Conservation (phyloP, 2,797 vertebrate species). For the Pseudochaenichthys georgianus region DNA sequence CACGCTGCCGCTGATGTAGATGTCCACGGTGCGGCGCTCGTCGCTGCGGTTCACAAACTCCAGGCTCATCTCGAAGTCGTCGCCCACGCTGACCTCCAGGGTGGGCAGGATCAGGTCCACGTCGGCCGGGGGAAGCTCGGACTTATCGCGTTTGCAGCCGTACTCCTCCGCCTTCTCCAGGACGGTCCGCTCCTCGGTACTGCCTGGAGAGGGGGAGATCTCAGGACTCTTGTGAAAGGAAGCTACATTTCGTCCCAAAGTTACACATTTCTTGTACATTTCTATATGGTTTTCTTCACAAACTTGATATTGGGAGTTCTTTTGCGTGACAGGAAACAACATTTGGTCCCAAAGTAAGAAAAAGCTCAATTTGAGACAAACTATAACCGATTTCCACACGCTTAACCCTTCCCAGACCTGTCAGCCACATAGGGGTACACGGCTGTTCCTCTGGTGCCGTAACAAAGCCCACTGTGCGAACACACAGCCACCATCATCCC, state of each 20-base stretch:
- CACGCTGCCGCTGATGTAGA: constrained; percentile 90
- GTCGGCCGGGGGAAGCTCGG: constrained; percentile 65
- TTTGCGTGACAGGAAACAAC: too few species aligned
- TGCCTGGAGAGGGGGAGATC: constrained; percentile 78
- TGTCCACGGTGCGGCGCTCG: constrained; percentile 75
- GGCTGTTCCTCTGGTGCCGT: background rate
- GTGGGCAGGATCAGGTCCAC: constrained; percentile 88
- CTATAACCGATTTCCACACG: constrained; percentile 13
- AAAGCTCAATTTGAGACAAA: constrained; percentile 7
- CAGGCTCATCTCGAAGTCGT: constrained; percentile 88
- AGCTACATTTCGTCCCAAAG: too few species aligned
- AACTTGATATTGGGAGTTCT: background rate
- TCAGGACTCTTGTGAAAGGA: background rate
- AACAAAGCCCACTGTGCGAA: background rate
- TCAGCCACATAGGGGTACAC: background rate
- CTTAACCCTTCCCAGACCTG: constrained; percentile 9
- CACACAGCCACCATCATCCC: constrained; percentile 1
- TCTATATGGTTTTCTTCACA: background rate
- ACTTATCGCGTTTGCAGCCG: constrained; percentile 84
- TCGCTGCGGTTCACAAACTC: constrained; percentile 88
- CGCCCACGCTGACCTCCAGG: constrained; percentile 86
- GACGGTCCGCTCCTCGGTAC: constrained; percentile 89
- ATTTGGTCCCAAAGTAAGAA: background rate
- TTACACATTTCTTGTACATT: background rate
- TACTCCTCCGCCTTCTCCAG: constrained; percentile 92